Evolutionary conservation across 2,888 invertebrate species (phyloP).

Genomic region (Volucella zonaria): DNA sequence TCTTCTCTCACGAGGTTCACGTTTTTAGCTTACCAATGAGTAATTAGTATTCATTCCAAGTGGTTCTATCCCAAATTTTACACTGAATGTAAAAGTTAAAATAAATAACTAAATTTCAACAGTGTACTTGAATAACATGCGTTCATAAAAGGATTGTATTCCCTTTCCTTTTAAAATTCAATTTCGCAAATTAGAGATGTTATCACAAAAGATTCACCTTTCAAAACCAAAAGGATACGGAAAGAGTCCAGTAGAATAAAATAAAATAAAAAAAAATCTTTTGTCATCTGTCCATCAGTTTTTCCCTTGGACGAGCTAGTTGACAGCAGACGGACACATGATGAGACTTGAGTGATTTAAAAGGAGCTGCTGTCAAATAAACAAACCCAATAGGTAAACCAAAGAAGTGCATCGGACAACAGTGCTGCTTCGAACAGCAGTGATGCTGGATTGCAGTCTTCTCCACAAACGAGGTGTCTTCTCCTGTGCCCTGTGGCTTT

Average conservation of each 20-base stretch:
- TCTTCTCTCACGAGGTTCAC: too few relatives aligned
- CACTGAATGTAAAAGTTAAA: too few relatives aligned
- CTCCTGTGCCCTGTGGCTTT: constrained; percentile 6
- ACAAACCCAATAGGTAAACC: constrained; percentile 60
- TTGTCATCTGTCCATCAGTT: constrained; percentile 74
- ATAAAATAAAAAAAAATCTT: constrained; percentile 63
- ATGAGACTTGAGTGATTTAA: constrained; percentile 75
- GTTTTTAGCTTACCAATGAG: too few relatives aligned
- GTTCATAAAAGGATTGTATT: too few relatives aligned
- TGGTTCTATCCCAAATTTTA: too few relatives aligned
- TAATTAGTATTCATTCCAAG: too few relatives aligned
- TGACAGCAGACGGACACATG: constrained; percentile 71
- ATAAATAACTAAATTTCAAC: too few relatives aligned
- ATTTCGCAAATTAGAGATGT: too few relatives aligned
- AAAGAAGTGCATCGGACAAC: constrained; percentile 58
- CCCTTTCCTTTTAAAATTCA: too few relatives aligned
- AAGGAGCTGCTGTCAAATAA: constrained; percentile 73
- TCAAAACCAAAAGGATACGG: constrained; percentile 22
- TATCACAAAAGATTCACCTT: too few relatives aligned
- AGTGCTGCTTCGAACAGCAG: constrained; percentile 38
- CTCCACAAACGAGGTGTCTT: constrained; percentile 43
- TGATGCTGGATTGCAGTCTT: constrained; percentile 48
- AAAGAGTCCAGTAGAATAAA: constrained; percentile 57
- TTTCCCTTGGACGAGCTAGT: constrained; percentile 62
- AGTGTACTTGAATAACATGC: too few relatives aligned